Evolutionary conservation across 2,113 vertebrate genomes (phyloP), one percentile per base, ranked within the genome.

Genomic region (Eidolon helvum): DNA sequence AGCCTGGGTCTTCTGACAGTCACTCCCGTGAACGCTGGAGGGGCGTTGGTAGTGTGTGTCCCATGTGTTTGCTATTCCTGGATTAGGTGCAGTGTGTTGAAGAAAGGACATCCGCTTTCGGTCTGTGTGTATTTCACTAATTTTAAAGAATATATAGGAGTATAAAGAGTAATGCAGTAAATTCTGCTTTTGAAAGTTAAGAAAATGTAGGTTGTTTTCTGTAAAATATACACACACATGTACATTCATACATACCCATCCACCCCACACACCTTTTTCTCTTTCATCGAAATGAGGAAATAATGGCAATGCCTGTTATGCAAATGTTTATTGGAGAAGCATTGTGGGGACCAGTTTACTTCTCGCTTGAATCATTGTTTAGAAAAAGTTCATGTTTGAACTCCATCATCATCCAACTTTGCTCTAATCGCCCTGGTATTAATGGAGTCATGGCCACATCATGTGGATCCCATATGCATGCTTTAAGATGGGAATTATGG

Each of bases 331-430:
- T 89, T 87, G 90, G 28, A 21, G 69, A 92, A 82, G 89, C 8
- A 9, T 95, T 5, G 24, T 50, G 50, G 97, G 80, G 97, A 92
- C 33, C 79, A 28, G 84, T 68, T 80, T 68, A n/a, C 35, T 93
- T 97, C 97, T 94, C 78, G 7, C 71, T 96, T 96, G 94, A 94
- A 86, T 98, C 96, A 85, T 94, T 98, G 95, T 98, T 98, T 97
- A 98, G 98, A 95, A 97, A 59, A 75, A 97, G 87, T 89, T 45
- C 63, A 90, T 94, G 28, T 97, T 95, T 95, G 84, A 88, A 89
- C 66, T 97, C 88, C 75, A 53, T 97, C 97, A 87, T 65, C 89
- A 84, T 84, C 79, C 80, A 57, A 19, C 90, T 79, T 95, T 40
- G 91, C 93, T 96, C 97, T 93, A 96, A 96, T 96, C 93, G 15